Evolutionary conservation across 2,113 vertebrate species (phyloP).

Genomic region (Psilopogon haemacephalus): DNA sequence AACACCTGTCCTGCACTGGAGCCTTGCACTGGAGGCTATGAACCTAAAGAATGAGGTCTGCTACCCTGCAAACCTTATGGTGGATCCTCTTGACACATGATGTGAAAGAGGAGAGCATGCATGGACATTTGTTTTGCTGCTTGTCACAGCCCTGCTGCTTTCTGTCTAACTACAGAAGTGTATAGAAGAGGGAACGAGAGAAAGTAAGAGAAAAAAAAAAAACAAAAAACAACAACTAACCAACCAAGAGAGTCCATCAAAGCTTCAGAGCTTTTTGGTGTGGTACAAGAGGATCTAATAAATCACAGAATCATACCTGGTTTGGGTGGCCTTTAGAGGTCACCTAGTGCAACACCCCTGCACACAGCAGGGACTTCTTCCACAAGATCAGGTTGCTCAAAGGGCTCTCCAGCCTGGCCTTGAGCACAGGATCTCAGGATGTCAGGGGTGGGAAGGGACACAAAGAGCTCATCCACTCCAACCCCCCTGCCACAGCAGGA

Average conservation of each 20-base stretch:
- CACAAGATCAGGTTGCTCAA: neutral
- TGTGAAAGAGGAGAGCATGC: neutral
- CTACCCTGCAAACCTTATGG: neutral
- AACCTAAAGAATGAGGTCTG: rapidly evolving
- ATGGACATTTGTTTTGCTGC: neutral
- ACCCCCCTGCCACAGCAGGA: too few species aligned
- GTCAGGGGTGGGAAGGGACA: too few species aligned
- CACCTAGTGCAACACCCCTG: too few species aligned
- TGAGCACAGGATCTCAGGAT: too few species aligned
- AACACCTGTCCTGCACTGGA: too few species aligned
- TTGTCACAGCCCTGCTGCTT: neutral
- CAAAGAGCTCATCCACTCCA: too few species aligned
- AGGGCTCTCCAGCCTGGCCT: neutral
- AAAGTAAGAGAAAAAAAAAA: neutral
- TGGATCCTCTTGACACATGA: neutral
- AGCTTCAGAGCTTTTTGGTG: neutral
- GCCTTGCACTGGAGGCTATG: neutral
- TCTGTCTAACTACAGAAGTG: too few species aligned
- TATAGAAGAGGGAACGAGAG: neutral
- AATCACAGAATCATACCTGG: neutral
- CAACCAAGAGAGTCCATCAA: neutral
- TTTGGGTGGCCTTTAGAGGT: neutral
- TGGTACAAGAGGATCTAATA: neutral
- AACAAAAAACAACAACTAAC: too few species aligned
- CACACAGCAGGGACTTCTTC: neutral